phyloP scores from a whole-genome alignment of 2,797 vertebrate genomes.

The Sandelia bainsii region DNA sequence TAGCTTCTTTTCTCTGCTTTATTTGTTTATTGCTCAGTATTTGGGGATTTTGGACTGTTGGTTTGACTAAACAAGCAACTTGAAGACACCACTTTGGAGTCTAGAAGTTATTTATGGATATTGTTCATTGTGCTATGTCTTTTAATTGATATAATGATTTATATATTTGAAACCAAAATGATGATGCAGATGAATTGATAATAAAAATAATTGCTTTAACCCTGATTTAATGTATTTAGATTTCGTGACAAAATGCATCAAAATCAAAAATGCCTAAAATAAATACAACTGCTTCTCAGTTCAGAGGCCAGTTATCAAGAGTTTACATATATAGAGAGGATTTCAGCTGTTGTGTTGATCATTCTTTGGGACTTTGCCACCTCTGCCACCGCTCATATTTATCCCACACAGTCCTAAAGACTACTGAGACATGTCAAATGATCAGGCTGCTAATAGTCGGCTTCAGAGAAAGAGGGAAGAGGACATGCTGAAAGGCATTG shows the following conservation, averaged over 20 bases:
- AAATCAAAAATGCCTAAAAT: background rate
- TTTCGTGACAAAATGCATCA: background rate
- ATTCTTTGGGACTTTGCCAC: conserved; percentile 54
- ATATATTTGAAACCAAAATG: background rate
- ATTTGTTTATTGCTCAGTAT: background rate
- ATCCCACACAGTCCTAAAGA: conserved; percentile 67
- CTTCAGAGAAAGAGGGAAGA: conserved; percentile 55
- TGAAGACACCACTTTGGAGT: too few relatives aligned
- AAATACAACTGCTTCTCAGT: conserved; percentile 11
- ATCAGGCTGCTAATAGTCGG: conserved; percentile 68
- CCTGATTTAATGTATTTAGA: background rate
- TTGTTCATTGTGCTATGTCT: too few relatives aligned
- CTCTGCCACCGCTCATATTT: conserved; percentile 64
- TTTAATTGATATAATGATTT: background rate
- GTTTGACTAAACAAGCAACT: background rate
- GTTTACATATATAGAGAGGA: conserved; percentile 48
- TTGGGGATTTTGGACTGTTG: background rate
- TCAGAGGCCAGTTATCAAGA: conserved; percentile 6
- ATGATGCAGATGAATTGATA: background rate
- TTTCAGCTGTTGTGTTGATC: conserved; percentile 44
- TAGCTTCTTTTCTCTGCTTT: background rate
- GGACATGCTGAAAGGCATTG: conserved; percentile 69
- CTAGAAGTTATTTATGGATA: too few relatives aligned
- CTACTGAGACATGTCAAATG: conserved; percentile 73
- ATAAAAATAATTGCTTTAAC: background rate